Conservation (phyloP, 1,140 invertebrate species). For the Stegodyphus mimosarum region DNA sequence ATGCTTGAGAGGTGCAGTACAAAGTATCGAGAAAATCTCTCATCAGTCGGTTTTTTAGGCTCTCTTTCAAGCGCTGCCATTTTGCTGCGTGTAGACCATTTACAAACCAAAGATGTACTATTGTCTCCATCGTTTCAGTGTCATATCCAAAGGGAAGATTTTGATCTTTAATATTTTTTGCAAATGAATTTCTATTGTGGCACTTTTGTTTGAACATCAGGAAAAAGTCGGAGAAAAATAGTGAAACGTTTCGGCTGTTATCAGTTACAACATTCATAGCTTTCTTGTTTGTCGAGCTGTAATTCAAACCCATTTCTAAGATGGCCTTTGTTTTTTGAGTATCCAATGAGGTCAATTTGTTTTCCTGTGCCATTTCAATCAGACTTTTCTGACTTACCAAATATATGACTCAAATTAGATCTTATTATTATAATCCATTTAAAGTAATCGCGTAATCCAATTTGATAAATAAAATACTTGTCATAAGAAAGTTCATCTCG, state of each 20-base stretch:
- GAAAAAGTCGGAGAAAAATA: no score
- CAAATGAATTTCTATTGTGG: no score
- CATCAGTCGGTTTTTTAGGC: conserved; percentile 18
- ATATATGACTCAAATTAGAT: no score
- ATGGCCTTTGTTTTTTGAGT: no score
- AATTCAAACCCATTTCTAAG: background rate
- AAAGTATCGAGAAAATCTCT: conserved; percentile 41
- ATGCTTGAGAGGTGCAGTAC: conserved; percentile 43
- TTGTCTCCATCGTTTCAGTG: background rate
- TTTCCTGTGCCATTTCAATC: no score
- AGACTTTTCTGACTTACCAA: no score
- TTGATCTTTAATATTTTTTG: no score
- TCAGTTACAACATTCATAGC: background rate
- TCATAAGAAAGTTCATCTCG: background rate
- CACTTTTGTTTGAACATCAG: no score
- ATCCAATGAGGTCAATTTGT: no score
- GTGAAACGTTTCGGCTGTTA: background rate
- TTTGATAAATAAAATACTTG: background rate
- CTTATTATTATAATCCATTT: conserved; percentile 7
- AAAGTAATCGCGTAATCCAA: conserved; percentile 24
- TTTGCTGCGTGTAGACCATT: conserved; percentile 12
- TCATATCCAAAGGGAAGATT: background rate
- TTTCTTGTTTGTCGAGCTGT: background rate
- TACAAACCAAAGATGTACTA: conserved; percentile 39
- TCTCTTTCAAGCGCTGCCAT: conserved; percentile 2